Conservation (phyloP, 2,797 vertebrate genomes). For the Gobio occitaniae region DNA sequence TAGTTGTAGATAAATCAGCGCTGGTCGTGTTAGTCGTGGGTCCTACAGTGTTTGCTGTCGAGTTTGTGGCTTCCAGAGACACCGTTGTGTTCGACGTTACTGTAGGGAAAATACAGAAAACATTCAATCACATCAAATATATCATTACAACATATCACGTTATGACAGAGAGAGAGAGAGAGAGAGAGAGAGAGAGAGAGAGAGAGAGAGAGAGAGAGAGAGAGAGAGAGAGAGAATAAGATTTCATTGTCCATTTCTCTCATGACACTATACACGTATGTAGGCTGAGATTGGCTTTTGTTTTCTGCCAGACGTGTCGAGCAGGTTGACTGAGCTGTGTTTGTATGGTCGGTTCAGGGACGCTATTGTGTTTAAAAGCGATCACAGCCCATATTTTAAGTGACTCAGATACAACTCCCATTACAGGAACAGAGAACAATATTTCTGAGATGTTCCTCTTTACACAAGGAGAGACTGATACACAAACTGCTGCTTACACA, state of each 20-base stretch:
- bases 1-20: too few species aligned
- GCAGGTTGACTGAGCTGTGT: slow-evolving; percentile 43
- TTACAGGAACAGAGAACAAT: neutral
- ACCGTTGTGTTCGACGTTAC: neutral
- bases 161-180: neutral
- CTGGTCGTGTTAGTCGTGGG: neutral
- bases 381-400: neutral
- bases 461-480: neutral
- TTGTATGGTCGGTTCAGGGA: slow-evolving; percentile 6
- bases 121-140: neutral
- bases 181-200: too few species aligned
- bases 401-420: slow-evolving; percentile 28
- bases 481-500: neutral
- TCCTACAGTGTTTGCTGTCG: neutral
- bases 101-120: neutral
- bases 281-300: slow-evolving; percentile 14
- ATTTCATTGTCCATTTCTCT: neutral
- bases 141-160: neutral
- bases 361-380: slow-evolving; percentile 30
- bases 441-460: neutral
- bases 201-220: too few species aligned
- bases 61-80: fast-evolving
- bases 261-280: too few species aligned
- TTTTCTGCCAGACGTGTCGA: slow-evolving; percentile 43
- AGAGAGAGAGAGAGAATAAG: too few species aligned